A percentile compares a stretch with the other conserved stretches of the same genome.
Evolutionary conservation across 2,113 vertebrate genomes (phyloP).

Genomic region (Formicarius rufipectus): DNA sequence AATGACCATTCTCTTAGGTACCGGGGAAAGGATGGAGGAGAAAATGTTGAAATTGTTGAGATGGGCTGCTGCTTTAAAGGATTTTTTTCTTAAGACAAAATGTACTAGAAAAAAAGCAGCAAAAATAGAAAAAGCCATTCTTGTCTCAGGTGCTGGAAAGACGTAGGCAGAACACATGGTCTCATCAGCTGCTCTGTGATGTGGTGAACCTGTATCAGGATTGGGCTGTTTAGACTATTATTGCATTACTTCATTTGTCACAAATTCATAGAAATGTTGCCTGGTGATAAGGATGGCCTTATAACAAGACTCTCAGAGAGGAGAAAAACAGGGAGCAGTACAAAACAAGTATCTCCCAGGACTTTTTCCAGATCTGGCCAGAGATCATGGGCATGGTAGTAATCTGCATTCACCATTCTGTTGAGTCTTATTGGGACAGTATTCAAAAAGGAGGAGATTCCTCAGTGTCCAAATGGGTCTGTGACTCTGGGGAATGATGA

Average conservation of each 20-base stretch:
- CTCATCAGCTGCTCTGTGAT: slow-evolving; percentile 55
- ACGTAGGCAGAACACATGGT: slow-evolving; percentile 64
- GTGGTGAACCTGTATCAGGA: slow-evolving; percentile 30
- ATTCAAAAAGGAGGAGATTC: background rate
- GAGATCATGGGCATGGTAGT: background rate
- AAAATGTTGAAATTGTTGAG: background rate
- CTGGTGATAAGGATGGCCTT: background rate
- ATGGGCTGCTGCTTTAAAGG: background rate
- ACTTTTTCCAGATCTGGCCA: background rate
- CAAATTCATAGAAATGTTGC: background rate
- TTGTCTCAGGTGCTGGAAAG: slow-evolving; percentile 61
- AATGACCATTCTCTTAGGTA: background rate
- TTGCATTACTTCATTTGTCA: background rate
- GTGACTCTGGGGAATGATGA: background rate
- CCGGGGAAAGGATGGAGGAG: background rate
- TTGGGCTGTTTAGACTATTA: background rate
- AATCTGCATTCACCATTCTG: background rate
- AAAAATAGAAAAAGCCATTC: slow-evolving; percentile 62
- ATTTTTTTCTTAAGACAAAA: slow-evolving; percentile 5
- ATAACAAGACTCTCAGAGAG: background rate
- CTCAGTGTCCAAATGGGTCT: background rate
- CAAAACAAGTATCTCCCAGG: background rate
- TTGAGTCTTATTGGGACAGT: background rate
- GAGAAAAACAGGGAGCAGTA: background rate
- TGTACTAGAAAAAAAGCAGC: slow-evolving; percentile 46